Evolutionary conservation across 2,797 vertebrate species (phyloP), one percentile per base, ranked within the genome.

Genomic region (Rhyacichthys aspro): DNA sequence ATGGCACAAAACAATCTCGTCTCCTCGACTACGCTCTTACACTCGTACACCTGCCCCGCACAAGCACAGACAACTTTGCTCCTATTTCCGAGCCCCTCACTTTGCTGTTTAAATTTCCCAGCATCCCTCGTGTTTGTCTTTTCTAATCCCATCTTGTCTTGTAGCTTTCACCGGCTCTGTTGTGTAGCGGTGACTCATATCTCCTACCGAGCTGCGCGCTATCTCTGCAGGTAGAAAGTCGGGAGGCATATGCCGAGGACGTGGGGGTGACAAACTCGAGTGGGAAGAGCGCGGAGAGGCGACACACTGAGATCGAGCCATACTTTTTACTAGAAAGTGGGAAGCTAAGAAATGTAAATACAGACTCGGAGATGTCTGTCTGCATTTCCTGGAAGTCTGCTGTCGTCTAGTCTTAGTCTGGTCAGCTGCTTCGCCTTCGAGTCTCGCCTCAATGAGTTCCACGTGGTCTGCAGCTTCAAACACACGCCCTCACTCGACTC

Each of bases 391-490:
- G 53, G 71, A 81, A 76, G 69, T 78, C 37, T 18, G 8, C 11
- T 54, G 63, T 66, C 58, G 54, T 70, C 56, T 12, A 55, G 60
- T 60, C 48, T 53, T 80, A 15, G 65, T 62, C 76, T 74, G 72
- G 74, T 78, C 74, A 76, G 74, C 67, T 67, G 57, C 57, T 76
- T 55, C 57, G 55, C 43, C 70, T 78, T 49, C n/a, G 11, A 34
- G 23, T 81, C 67, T 71, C 68, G 74, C 46, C n/a, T 86, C 86
- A 89, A 90, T 85, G 76, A 83, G 76, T 84, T 87, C 79, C 88
- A 85, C 89, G 84, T 86, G 85, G 78, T 63, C 63, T 79, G 59
- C 67, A 63, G 61, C 55, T 45, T 59, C 48, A 44, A 38, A 53
- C 61, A 57, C 65, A 48, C 10, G 36, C n/a, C n/a, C 53, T 12